Conservation (phyloP, 2,888 invertebrate species). For the Synergus umbraculus region DNA sequence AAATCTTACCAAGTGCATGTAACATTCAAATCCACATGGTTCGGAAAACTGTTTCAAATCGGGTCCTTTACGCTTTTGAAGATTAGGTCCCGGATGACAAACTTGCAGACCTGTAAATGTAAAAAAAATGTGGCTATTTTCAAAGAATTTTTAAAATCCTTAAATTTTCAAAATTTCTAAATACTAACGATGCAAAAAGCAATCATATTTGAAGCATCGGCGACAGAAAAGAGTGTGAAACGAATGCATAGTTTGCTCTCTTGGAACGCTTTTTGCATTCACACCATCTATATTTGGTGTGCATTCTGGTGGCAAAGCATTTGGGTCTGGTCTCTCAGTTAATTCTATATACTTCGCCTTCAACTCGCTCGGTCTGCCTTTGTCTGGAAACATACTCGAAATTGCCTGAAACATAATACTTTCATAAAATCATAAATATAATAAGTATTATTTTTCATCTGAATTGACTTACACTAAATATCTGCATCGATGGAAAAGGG, state of each 20-base stretch:
- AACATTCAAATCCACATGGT: conserved; percentile 92
- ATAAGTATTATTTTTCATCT: background rate
- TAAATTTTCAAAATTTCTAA: background rate
- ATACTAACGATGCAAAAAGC: conserved; percentile 96
- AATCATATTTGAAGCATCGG: conserved; percentile 99
- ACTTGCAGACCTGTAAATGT: conserved; percentile 84
- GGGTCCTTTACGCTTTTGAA: conserved; percentile 91
- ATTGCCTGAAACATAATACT: conserved; percentile 87
- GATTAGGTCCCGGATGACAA: conserved; percentile 93
- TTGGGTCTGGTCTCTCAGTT: conserved; percentile 91
- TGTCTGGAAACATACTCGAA: conserved; percentile 94
- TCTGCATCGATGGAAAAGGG: conserved; percentile 74
- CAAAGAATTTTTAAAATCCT: background rate
- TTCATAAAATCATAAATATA: background rate
- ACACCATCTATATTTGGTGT: conserved; percentile 98
- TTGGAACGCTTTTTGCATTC: conserved; percentile 92
- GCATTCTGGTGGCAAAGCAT: conserved; percentile 92
- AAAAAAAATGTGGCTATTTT: conserved; percentile 22
- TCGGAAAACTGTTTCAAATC: conserved; percentile 92
- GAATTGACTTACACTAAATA: conserved; percentile 68
- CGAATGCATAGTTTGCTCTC: conserved; percentile 98
- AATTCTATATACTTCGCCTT: conserved; percentile 95
- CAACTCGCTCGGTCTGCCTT: conserved; percentile 91
- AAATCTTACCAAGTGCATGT: conserved; percentile 87
- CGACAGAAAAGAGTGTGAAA: conserved; percentile 98